Evolutionary conservation across 2,888 invertebrate genomes (phyloP).

Genomic region (Lampropteryx suffumata): DNA sequence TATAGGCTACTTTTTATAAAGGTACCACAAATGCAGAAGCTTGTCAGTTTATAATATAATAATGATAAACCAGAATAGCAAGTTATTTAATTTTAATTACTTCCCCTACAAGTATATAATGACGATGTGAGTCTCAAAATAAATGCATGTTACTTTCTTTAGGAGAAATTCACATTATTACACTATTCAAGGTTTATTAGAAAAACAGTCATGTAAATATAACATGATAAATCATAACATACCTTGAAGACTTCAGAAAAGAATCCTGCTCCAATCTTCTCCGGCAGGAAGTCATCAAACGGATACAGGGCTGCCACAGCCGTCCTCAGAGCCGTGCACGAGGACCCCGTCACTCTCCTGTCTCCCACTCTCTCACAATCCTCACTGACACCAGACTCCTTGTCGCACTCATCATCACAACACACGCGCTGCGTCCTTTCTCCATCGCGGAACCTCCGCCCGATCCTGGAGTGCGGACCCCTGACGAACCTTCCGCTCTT

Average conservation of each 20-base stretch:
- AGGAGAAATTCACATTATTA: too few species aligned
- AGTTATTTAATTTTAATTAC: too few species aligned
- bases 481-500: slow-evolving; percentile 74
- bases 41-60: too few species aligned
- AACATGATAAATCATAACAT: slow-evolving; percentile 53
- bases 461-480: slow-evolving; percentile 71
- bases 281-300: slow-evolving; percentile 95
- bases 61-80: too few species aligned
- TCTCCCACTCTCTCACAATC: slow-evolving; percentile 75
- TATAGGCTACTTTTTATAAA: too few species aligned
- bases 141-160: too few species aligned
- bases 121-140: too few species aligned
- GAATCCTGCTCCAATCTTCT: slow-evolving; percentile 97
- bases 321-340: slow-evolving; percentile 94
- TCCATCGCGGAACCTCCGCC: slow-evolving; percentile 60
- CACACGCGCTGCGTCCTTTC: slow-evolving; percentile 72
- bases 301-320: slow-evolving; percentile 96
- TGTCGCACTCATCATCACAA: slow-evolving; percentile 77
- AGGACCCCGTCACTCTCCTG: slow-evolving; percentile 79
- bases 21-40: too few species aligned
- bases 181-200: too few species aligned
- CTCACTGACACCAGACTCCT: slow-evolving; percentile 78
- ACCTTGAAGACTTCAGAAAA: slow-evolving; percentile 99
- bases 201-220: too few species aligned
- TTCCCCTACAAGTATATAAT: too few species aligned